phyloP scores from a whole-genome alignment of 2,888 invertebrate species.

The Scrobipalpa atriplicella region DNA sequence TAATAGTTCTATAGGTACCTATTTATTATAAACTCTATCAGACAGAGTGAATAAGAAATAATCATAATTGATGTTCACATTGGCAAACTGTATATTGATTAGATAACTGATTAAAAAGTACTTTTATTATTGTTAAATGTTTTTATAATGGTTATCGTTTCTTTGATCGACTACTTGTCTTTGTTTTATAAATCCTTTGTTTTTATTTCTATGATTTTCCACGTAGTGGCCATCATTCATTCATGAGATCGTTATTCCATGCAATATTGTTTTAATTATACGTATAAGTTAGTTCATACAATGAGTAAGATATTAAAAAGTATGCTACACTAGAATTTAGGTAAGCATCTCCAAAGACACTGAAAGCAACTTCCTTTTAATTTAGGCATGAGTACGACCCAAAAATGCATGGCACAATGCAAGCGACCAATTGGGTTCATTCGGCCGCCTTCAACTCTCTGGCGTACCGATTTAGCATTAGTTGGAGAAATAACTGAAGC shows the following conservation, averaged over 20 bases:
- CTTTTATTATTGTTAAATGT: not conserved
- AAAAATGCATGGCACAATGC: no score
- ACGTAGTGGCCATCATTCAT: not conserved
- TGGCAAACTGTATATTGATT: not conserved
- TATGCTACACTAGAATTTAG: no score
- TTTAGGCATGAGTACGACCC: no score
- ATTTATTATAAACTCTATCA: no score
- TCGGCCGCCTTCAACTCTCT: no score
- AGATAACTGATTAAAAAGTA: conserved; percentile 1
- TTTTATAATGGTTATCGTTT: conserved; percentile 4
- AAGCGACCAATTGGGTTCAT: no score
- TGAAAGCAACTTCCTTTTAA: no score
- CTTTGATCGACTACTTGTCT: not conserved
- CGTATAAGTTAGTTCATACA: no score
- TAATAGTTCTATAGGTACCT: no score
- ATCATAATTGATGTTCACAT: not conserved
- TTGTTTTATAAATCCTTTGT: conserved; percentile 5
- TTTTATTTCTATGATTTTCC: not conserved
- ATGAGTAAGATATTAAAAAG: no score
- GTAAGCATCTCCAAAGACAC: no score
- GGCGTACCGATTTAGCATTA: no score
- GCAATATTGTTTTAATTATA: not conserved
- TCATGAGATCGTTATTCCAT: not conserved
- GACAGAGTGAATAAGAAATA: not conserved
- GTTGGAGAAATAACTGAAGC: conserved; percentile 26